Evolutionary conservation across 1,140 invertebrate species (phyloP).

Genomic region (Whitmania pigra): DNA sequence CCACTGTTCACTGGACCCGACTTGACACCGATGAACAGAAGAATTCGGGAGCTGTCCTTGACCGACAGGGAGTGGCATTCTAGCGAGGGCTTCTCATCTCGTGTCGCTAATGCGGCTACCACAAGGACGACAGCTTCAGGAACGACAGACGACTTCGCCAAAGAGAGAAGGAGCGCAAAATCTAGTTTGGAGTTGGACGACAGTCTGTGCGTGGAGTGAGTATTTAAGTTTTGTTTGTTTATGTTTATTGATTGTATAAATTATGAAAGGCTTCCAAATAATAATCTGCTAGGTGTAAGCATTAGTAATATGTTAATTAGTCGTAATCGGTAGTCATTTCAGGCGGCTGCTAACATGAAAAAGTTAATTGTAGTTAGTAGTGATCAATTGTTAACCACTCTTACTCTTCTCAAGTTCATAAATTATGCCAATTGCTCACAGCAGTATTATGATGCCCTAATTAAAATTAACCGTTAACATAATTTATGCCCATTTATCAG

Average conservation of each 20-base stretch:
- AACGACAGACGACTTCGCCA: background rate
- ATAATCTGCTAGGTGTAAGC: background rate
- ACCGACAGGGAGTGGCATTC: constrained; percentile 4
- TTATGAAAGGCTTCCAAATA: constrained; percentile 6
- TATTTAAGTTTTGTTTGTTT: background rate
- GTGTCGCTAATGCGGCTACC: background rate
- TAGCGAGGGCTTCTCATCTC: background rate
- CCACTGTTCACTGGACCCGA: too few species aligned
- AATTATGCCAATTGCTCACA: too few species aligned
- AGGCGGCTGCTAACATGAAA: background rate
- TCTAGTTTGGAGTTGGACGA: constrained; percentile 1
- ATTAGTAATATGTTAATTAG: background rate
- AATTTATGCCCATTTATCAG: background rate
- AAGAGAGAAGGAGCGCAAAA: background rate
- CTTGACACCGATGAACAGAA: background rate
- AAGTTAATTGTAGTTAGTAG: too few species aligned
- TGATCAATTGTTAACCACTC: too few species aligned
- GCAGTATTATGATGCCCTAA: too few species aligned
- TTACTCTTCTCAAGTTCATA: too few species aligned
- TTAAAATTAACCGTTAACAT: too few species aligned
- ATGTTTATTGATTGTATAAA: background rate
- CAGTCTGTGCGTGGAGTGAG: constrained; percentile 6
- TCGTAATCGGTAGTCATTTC: background rate
- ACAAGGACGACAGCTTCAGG: background rate
- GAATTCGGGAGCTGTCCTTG: background rate